Percentiles rank a stretch among this genome's conserved stretches.
Evolutionary conservation across 2,888 invertebrate genomes (phyloP).

Genomic region (Apoda limacodes): DNA sequence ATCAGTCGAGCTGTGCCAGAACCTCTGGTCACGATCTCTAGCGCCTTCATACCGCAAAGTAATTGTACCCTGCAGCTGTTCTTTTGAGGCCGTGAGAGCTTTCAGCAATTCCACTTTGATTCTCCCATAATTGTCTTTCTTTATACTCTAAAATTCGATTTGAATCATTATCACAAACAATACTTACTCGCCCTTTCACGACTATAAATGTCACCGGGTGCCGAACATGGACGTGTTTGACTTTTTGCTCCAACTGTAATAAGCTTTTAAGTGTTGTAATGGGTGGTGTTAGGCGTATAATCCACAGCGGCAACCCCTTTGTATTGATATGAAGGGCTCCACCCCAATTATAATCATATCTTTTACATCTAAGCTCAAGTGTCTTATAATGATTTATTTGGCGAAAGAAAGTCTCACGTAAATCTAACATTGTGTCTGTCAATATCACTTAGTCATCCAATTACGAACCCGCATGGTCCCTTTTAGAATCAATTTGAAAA

Average conservation of each 20-base stretch:
- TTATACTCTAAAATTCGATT: too few species aligned
- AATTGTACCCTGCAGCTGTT: slow-evolving; percentile 62
- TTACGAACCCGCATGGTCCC: slow-evolving; percentile 51
- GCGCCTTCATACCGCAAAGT: slow-evolving; percentile 37
- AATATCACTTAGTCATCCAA: slow-evolving; percentile 48
- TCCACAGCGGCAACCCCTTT: slow-evolving; percentile 41
- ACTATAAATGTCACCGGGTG: slow-evolving; percentile 28
- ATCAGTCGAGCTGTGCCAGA: slow-evolving; percentile 49
- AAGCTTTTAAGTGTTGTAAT: slow-evolving; percentile 50
- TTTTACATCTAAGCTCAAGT: slow-evolving; percentile 22
- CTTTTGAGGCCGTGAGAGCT: slow-evolving; percentile 47
- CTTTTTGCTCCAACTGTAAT: slow-evolving; percentile 45
- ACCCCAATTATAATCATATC: slow-evolving; percentile 38
- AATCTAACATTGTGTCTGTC: slow-evolving; percentile 30
- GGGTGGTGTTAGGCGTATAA: slow-evolving; percentile 50
- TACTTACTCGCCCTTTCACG: slow-evolving; percentile 29
- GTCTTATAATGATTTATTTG: slow-evolving; percentile 24
- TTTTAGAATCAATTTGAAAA: slow-evolving; percentile 43
- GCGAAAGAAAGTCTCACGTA: slow-evolving; percentile 26
- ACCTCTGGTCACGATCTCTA: slow-evolving; percentile 61
- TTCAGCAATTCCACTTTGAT: slow-evolving; percentile 19
- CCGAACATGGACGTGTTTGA: slow-evolving; percentile 31
- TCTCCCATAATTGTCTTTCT: slow-evolving; percentile 1
- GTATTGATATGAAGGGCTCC: slow-evolving; percentile 30
- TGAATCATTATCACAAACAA: too few species aligned